Conservation (phyloP, 2,888 invertebrate species). For the Thereva unica region DNA sequence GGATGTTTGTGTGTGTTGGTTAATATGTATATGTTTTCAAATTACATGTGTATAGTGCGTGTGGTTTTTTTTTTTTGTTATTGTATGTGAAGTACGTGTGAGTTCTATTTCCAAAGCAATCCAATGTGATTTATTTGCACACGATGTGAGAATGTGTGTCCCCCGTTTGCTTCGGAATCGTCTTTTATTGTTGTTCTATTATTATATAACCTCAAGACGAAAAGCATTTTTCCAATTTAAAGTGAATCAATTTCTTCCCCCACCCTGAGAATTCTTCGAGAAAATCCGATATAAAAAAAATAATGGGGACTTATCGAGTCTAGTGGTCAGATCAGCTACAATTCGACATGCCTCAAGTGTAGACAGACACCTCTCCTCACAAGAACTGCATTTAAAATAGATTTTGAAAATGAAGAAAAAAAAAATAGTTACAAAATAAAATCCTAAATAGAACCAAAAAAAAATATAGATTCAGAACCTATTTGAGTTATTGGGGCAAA, state of each 20-base stretch:
- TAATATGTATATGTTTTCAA: background rate
- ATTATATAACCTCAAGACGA: slow-evolving; percentile 28
- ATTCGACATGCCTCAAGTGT: background rate
- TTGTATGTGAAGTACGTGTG: slow-evolving; percentile 26
- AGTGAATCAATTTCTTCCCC: slow-evolving; percentile 23
- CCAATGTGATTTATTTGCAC: slow-evolving; percentile 41
- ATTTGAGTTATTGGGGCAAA: too few relatives aligned
- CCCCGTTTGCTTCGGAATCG: slow-evolving; percentile 13
- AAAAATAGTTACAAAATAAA: background rate
- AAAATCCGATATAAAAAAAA: background rate
- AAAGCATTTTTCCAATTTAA: slow-evolving; percentile 25
- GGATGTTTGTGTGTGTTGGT: too few relatives aligned
- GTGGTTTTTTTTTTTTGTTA: slow-evolving; percentile 8
- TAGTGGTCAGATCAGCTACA: slow-evolving; percentile 11
- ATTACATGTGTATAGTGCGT: slow-evolving; percentile 14
- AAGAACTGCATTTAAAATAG: background rate
- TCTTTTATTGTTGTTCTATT: slow-evolving; percentile 35
- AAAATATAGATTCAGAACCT: too few relatives aligned
- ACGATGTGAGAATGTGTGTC: slow-evolving; percentile 29
- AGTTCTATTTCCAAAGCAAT: slow-evolving; percentile 40
- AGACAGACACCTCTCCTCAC: too few relatives aligned
- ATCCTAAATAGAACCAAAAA: too few relatives aligned
- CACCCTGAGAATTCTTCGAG: slow-evolving; percentile 6
- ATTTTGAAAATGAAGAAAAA: background rate
- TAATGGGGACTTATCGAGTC: background rate